phyloP scores from a whole-genome alignment of 2,797 vertebrate species.

The Cichlasoma orientale region DNA sequence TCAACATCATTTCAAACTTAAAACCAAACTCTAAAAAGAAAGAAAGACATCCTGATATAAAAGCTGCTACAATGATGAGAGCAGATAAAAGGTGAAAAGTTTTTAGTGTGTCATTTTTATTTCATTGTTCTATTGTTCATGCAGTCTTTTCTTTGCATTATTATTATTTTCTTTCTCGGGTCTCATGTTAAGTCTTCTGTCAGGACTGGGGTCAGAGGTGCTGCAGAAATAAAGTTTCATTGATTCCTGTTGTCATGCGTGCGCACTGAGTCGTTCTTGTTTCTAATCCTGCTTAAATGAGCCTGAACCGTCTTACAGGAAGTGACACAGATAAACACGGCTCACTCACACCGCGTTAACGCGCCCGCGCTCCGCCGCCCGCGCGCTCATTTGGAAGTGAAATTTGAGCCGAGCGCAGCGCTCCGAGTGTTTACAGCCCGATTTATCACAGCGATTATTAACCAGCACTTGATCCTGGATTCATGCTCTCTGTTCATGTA shows the following conservation, averaged over 20 bases:
- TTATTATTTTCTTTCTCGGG: not conserved
- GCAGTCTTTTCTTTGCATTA: too few species aligned
- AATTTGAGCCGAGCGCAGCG: conserved; percentile 5
- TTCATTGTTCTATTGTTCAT: not conserved
- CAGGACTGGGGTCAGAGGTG: not conserved
- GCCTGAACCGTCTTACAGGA: not conserved
- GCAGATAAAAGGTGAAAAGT: too few species aligned
- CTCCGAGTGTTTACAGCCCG: conserved; percentile 28
- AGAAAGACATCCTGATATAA: not conserved
- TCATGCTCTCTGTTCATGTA: conserved; percentile 45
- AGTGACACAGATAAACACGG: not conserved
- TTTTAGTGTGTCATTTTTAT: not conserved
- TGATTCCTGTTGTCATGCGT: not conserved
- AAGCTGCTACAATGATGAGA: not conserved
- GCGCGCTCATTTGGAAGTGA: not conserved
- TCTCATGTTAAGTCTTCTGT: not conserved
- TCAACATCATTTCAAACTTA: not conserved
- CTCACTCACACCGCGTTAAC: not conserved
- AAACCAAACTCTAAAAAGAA: not conserved
- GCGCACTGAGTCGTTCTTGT: not conserved
- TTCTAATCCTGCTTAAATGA: not conserved
- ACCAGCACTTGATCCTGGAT: conserved; percentile 50
- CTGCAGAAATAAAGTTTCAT: not conserved
- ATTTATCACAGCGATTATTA: conserved; percentile 49
- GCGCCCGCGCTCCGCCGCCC: not conserved